A percentile compares a stretch with the other conserved stretches of the same genome.
These are phyloP conservation scores for Sinocyclocheilus rhinocerous DNA, from an alignment of 2,113 vertebrate genomes.

Conservation along the genomic window DNA sequence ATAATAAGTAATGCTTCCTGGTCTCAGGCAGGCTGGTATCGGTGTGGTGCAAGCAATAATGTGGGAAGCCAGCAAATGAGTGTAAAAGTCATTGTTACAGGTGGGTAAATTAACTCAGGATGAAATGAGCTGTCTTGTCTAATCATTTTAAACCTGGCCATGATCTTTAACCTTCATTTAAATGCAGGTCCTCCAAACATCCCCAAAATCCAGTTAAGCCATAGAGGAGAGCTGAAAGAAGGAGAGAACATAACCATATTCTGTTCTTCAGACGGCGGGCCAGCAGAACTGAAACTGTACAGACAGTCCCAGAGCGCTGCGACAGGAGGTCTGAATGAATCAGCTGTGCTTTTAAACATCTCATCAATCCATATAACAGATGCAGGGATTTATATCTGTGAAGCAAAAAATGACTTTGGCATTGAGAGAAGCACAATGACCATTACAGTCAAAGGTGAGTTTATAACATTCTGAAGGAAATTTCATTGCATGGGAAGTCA, in stretches of 20 bases:
- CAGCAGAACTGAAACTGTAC: slow-evolving; percentile 56
- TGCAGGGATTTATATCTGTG: slow-evolving; percentile 54
- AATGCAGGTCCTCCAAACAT: slow-evolving; percentile 65
- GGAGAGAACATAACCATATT: slow-evolving; percentile 68
- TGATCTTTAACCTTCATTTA: background rate
- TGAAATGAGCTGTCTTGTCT: background rate
- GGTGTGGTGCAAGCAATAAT: slow-evolving; percentile 32
- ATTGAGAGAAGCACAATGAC: slow-evolving; percentile 46
- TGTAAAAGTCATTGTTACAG: slow-evolving; percentile 42
- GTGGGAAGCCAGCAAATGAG: slow-evolving; percentile 18
- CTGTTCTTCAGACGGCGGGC: slow-evolving; percentile 46
- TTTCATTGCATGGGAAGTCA: background rate
- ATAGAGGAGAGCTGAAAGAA: slow-evolving; percentile 59
- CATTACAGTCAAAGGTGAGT: slow-evolving; percentile 63
- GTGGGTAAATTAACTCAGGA: slow-evolving; percentile 20
- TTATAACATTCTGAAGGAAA: background rate
- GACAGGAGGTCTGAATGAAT: slow-evolving; percentile 40
- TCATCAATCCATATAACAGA: slow-evolving; percentile 50
- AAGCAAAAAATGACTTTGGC: slow-evolving; percentile 61
- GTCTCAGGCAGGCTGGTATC: slow-evolving; percentile 46
- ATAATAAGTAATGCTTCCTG: slow-evolving; percentile 13
- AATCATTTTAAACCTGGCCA: background rate
- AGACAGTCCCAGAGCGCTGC: slow-evolving; percentile 53
- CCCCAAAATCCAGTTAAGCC: slow-evolving; percentile 59
- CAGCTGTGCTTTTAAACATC: slow-evolving; percentile 52